A percentile compares a stretch with the other conserved stretches of the same genome.
Evolutionary conservation across 2,797 vertebrate genomes (phyloP).

Genomic region (Nyctalus aviator): DNA sequence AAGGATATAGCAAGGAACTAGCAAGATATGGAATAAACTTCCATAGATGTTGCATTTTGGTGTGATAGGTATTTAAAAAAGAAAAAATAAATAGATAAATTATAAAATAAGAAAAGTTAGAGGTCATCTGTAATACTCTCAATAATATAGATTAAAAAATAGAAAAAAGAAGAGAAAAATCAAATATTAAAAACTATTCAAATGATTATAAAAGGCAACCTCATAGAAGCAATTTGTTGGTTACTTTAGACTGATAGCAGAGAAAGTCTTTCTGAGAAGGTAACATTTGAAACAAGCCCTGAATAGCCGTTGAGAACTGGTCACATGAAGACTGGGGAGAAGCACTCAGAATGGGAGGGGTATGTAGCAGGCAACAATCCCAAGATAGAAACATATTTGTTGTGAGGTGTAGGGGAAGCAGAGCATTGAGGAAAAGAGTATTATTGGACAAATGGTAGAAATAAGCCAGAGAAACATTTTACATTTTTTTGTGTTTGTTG

Average conservation of each 20-base stretch:
- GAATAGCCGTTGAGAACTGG: neutral
- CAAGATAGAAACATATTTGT: neutral
- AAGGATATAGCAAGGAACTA: neutral
- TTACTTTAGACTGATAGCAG: neutral
- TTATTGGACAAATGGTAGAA: neutral
- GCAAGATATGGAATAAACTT: neutral
- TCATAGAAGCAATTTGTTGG: neutral
- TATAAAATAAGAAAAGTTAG: slow-evolving; percentile 29
- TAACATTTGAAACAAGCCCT: neutral
- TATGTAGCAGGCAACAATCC: neutral
- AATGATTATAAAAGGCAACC: neutral
- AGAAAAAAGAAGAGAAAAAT: too few relatives aligned
- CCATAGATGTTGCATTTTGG: neutral
- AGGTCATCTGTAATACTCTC: too few relatives aligned
- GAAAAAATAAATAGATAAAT: neutral
- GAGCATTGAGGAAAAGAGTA: neutral
- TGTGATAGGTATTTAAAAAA: neutral
- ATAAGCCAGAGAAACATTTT: neutral
- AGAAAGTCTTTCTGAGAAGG: neutral
- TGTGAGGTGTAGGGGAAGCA: neutral
- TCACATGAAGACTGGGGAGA: neutral
- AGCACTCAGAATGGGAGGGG: neutral
- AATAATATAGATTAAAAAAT: too few relatives aligned
- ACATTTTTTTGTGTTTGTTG: neutral
- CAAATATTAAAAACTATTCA: neutral